Conservation (phyloP, 2,113 vertebrate species). For the Bubo scandiacus region DNA sequence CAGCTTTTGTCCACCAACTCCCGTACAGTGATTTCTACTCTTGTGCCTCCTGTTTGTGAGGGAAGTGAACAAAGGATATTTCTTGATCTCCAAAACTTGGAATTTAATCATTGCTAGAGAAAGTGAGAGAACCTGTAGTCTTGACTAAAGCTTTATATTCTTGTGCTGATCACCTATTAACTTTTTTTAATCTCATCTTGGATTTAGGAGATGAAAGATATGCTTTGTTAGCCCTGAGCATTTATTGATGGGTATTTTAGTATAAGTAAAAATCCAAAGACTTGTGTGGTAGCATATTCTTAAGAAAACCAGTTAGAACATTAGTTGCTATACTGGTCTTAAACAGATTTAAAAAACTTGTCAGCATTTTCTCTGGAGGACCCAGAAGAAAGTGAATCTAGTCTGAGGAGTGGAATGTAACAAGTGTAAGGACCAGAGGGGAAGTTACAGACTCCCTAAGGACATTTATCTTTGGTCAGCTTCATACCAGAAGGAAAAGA, state of each 20-base stretch:
- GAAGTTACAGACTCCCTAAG: background rate
- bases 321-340: background rate
- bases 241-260: background rate
- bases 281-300: background rate
- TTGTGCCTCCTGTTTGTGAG: background rate
- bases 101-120: background rate
- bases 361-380: background rate
- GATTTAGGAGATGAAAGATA: background rate
- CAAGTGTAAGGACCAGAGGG: background rate
- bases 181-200: background rate
- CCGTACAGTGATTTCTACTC: background rate
- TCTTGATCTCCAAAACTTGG: background rate
- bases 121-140: background rate
- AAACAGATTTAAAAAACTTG: background rate
- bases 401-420: background rate
- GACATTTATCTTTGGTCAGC: background rate
- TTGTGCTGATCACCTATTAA: background rate
- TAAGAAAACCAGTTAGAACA: background rate
- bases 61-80: background rate
- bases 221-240: background rate
- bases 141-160: background rate
- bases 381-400: background rate
- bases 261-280: background rate
- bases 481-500: background rate
- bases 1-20: background rate